Evolutionary conservation across 2,888 invertebrate genomes (phyloP).

Genomic region (Polydrusus tereticollis): DNA sequence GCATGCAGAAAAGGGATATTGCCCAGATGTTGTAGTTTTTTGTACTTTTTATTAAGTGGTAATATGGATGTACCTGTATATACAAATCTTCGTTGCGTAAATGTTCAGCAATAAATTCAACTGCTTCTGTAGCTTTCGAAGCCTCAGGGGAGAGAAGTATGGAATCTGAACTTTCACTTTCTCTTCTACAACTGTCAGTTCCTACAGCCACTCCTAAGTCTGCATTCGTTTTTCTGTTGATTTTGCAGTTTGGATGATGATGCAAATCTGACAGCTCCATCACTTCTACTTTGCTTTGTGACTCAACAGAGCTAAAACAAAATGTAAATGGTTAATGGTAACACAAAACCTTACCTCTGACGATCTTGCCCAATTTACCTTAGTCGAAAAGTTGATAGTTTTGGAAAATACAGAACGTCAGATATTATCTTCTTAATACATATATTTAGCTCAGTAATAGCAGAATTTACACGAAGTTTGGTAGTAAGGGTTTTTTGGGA

Average conservation of each 20-base stretch:
- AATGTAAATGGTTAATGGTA: neutral
- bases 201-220: constrained; percentile 71
- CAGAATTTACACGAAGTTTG: too few species aligned
- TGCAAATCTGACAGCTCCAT: constrained; percentile 95
- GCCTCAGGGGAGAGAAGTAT: constrained; percentile 93
- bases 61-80: constrained; percentile 82
- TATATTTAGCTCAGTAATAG: too few species aligned
- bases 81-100: constrained; percentile 98
- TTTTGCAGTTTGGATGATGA: constrained; percentile 96
- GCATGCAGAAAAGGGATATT: too few species aligned
- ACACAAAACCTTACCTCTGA: neutral
- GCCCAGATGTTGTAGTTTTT: too few species aligned
- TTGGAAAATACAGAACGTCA: too few species aligned
- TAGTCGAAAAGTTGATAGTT: too few species aligned
- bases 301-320: constrained; percentile 75
- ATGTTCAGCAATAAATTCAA: constrained; percentile 98
- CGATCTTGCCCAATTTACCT: too few species aligned
- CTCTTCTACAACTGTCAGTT: constrained; percentile 80
- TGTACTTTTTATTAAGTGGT: too few species aligned
- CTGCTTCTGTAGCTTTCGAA: constrained; percentile 95
- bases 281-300: constrained; percentile 90
- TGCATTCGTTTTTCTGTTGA: constrained; percentile 84
- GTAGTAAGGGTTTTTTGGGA: too few species aligned
- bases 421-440: too few species aligned
- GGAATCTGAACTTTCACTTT: constrained; percentile 93